phyloP scores from a whole-genome alignment of 2,113 vertebrate species.

The Ondatra zibethicus region DNA sequence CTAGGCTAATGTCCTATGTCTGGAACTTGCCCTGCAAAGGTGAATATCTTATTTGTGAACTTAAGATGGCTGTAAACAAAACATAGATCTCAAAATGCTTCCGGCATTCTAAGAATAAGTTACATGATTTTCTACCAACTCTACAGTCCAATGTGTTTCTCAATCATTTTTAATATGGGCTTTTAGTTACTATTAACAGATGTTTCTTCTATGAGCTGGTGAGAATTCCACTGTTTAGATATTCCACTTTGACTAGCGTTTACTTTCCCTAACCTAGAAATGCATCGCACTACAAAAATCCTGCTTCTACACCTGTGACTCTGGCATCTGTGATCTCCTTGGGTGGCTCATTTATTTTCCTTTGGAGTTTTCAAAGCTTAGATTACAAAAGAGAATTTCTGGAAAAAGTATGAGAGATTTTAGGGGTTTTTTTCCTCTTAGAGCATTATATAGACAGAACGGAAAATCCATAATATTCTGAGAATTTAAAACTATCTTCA shows the following conservation, averaged over 20 bases:
- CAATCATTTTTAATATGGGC: slow-evolving; percentile 8
- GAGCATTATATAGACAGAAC: not conserved
- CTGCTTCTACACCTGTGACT: slow-evolving; percentile 64
- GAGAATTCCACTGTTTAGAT: slow-evolving; percentile 40
- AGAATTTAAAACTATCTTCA: slow-evolving; percentile 23
- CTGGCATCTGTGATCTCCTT: slow-evolving; percentile 66
- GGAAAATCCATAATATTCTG: not conserved
- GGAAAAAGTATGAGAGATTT: slow-evolving; percentile 30
- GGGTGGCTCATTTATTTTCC: slow-evolving; percentile 59
- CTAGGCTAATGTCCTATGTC: no score
- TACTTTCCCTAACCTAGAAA: slow-evolving; percentile 50
- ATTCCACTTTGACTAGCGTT: slow-evolving; percentile 24
- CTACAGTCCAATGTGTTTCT: not conserved
- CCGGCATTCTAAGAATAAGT: slow-evolving; percentile 3
- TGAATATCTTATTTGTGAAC: no score
- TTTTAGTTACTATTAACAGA: slow-evolving; percentile 11
- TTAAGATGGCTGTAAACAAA: no score
- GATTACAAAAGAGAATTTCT: slow-evolving; percentile 28
- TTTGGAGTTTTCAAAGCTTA: slow-evolving; percentile 32
- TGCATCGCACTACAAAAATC: not conserved
- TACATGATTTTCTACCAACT: not conserved
- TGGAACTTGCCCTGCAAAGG: no score
- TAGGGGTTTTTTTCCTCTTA: not conserved
- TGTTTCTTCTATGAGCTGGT: slow-evolving; percentile 47
- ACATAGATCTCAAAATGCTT: no score